Evolutionary conservation across 2,888 invertebrate species (phyloP).

Genomic region (Metallyticus violacea): DNA sequence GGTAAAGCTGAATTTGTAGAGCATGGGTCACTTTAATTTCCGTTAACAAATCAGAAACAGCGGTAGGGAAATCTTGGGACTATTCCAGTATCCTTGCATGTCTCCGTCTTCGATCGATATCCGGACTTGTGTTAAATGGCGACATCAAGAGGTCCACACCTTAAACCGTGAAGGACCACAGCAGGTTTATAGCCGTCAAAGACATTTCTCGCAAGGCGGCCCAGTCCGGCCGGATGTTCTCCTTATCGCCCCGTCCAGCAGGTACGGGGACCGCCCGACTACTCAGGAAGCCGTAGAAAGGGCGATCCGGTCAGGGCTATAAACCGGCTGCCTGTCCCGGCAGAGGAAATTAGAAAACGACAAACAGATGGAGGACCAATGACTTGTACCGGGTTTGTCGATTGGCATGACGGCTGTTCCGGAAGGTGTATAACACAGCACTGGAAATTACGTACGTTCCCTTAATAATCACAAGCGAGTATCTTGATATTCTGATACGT

Average conservation of each 20-base stretch:
- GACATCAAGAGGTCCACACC: no score
- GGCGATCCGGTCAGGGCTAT: neutral
- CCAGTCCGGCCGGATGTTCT: neutral
- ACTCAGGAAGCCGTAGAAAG: neutral
- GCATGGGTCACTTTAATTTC: neutral
- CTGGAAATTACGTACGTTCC: neutral
- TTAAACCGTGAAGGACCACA: neutral
- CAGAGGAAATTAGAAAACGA: conserved; percentile 18
- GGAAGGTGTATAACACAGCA: neutral
- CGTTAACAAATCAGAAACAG: neutral
- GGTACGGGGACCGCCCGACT: neutral
- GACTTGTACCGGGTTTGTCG: neutral
- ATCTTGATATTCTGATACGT: no score
- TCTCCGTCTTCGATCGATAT: neutral
- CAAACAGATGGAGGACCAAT: conserved; percentile 5
- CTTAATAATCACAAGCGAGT: neutral
- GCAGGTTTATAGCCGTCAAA: neutral
- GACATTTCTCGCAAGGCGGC: neutral
- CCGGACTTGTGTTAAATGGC: no score
- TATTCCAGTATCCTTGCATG: no score
- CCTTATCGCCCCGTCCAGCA: neutral
- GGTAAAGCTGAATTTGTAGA: neutral
- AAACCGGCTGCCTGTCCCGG: neutral
- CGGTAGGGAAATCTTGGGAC: no score
- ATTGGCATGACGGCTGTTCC: neutral